phyloP scores from a whole-genome alignment of 2,888 invertebrate genomes.

The Ophraella communa region DNA sequence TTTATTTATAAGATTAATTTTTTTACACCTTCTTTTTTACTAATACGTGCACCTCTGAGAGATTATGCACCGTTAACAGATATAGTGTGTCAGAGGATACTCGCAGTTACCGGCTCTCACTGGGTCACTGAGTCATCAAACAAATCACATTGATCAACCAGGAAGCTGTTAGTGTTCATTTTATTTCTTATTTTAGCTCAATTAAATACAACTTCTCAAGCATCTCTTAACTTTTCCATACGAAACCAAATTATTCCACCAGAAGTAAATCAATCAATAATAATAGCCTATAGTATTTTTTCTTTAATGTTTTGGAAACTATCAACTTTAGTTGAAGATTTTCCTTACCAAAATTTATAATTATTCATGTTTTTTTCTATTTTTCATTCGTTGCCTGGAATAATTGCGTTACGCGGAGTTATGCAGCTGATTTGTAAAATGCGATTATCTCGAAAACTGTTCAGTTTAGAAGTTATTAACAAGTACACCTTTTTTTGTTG shows the following conservation, averaged over 20 bases:
- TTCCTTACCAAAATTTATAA: too few species aligned
- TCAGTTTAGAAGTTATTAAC: too few species aligned
- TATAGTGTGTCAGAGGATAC: conserved; percentile 39
- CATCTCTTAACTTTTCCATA: background rate
- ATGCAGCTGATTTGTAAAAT: too few species aligned
- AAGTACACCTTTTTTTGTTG: too few species aligned
- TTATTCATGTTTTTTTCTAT: too few species aligned
- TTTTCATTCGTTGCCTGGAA: too few species aligned
- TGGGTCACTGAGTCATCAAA: conserved; percentile 39
- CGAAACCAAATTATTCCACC: background rate
- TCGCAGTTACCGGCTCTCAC: conserved; percentile 30
- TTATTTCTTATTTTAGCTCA: conserved; percentile 3
- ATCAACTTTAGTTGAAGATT: too few species aligned
- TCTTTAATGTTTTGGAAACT: too few species aligned
- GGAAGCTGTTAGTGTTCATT: conserved; percentile 12
- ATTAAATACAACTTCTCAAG: conserved; percentile 6
- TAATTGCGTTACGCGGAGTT: too few species aligned
- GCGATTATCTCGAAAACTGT: too few species aligned
- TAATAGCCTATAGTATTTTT: background rate
- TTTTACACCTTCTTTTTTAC: too few species aligned
- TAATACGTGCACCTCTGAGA: conserved; percentile 16
- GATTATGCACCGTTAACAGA: conserved; percentile 10
- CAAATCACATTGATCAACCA: conserved; percentile 24
- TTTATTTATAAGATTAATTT: too few species aligned
- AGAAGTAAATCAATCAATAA: background rate